A percentile compares a stretch with the other conserved stretches of the same genome.
Conservation (phyloP, 2,113 vertebrate genomes). For the Turnix velox region DNA sequence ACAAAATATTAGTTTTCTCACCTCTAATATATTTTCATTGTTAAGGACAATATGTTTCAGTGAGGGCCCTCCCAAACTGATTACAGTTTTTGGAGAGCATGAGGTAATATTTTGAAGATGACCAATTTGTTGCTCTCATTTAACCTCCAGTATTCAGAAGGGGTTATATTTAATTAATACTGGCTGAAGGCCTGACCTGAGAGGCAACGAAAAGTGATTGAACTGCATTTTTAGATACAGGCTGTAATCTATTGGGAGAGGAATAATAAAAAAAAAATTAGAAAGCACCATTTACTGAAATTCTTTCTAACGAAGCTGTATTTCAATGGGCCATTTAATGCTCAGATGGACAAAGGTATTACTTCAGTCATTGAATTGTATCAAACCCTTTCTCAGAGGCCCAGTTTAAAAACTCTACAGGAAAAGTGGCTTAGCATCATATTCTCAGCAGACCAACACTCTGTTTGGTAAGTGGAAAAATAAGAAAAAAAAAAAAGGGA, state of each 20-base stretch:
- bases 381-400: conserved; percentile 76
- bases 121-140: conserved; percentile 69
- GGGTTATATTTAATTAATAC: conserved; percentile 91
- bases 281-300: conserved; percentile 73
- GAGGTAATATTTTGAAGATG: conserved; percentile 52
- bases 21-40: conserved; percentile 21
- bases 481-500: conserved; percentile 36
- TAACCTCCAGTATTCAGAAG: conserved; percentile 83
- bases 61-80: not conserved
- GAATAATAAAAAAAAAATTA: conserved; percentile 61
- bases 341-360: conserved; percentile 86
- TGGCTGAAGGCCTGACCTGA: conserved; percentile 86
- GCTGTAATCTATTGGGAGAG: conserved; percentile 71
- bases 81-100: conserved; percentile 33
- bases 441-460: conserved; percentile 69
- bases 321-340: conserved; percentile 83
- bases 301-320: conserved; percentile 80
- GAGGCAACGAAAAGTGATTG: conserved; percentile 78
- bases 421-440: conserved; percentile 73
- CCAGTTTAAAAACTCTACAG: conserved; percentile 73
- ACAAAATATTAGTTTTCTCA: not conserved
- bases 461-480: conserved; percentile 36
- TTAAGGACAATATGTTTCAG: conserved; percentile 11
- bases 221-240: conserved; percentile 77
- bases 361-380: conserved; percentile 80